Base-by-base conservation (phyloP, 2,113 vertebrate species). In the Hippolais icterina region DNA sequence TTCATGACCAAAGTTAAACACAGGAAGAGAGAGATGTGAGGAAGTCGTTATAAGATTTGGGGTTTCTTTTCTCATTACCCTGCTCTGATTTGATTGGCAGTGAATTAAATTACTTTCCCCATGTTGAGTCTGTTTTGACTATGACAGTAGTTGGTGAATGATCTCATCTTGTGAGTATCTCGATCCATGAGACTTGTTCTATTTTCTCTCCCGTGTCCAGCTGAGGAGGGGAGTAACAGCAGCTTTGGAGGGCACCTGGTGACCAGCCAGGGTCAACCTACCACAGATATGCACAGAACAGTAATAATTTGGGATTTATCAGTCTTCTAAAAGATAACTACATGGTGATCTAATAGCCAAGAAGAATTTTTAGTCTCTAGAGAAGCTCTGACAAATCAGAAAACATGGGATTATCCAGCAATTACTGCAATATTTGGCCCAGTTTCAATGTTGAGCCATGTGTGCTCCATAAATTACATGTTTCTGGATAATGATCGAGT, bases 111-210 rank as follows among this genome's bases (percentile, higher is more conserved):
- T 20, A 19, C 46, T 74, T 56, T 57, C 17, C 24, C 41, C 12
- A 35, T 11, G 15, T 1, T 15, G 4, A 50, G 47, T 37, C 31
- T 37, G 22, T 68, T 89, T 24, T 68, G 24, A 29, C n/a, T 7
- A 1, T 41, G 71, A 61, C 14, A 6, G 24, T 24, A 78, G 15
- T 0, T 24, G 20, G 2, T 60, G 33, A 35, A 21, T 13, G 28
- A 66, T 72, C 16, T 72, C 22, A 66, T 41, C 65, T 24, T 56
- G 13, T 15, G 42, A 1, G 0, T 50, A 57, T 27, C 53, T 72
- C 1, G 0, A 31, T 22, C 35, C 1, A 0, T 11, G 6, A 66
- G 35, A 19, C 28, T 83, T 13, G 11, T 52, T 68, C 31, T 25
- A 5, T 41, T 66, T 68, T 54, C 31, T 46, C 9, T 76, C 22